Conservation (phyloP, 2,113 vertebrate genomes). For the Hemicordylus capensis region DNA sequence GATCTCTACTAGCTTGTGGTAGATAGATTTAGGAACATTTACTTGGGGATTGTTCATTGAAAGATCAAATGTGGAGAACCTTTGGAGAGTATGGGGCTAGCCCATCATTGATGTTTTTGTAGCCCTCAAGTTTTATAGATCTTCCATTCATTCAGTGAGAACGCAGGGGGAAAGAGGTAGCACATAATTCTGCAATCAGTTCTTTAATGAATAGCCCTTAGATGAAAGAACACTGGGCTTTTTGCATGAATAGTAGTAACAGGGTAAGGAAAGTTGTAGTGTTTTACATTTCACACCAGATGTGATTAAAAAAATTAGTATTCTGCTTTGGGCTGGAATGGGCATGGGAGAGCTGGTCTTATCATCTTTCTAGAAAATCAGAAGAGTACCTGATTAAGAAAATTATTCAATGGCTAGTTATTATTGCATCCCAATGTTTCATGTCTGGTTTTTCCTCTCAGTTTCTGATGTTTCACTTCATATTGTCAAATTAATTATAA, state of each 20-base stretch:
- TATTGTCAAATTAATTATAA: not conserved
- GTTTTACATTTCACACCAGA: not conserved
- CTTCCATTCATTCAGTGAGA: not conserved
- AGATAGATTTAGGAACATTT: not conserved
- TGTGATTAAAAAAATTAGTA: not conserved
- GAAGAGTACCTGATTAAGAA: not conserved
- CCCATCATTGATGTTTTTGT: too few species aligned
- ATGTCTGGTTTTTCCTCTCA: not conserved
- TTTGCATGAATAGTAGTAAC: not conserved
- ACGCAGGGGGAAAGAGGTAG: not conserved
- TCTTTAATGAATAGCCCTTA: not conserved
- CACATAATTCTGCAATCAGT: not conserved
- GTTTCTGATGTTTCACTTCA: not conserved
- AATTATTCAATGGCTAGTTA: not conserved
- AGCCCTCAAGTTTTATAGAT: not conserved
- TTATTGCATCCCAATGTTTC: not conserved
- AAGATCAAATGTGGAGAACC: not conserved
- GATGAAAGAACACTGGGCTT: not conserved
- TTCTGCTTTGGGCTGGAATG: conserved; percentile 10
- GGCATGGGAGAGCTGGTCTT: conserved; percentile 30
- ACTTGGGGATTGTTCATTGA: not conserved
- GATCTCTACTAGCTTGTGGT: not conserved
- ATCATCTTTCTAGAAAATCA: conserved; percentile 36
- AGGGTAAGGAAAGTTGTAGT: not conserved
- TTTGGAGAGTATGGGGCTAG: not conserved